A percentile compares a stretch with the other conserved stretches of the same genome.
Conservation (phyloP, 2,113 vertebrate species). For the Colossoma macropomum region DNA sequence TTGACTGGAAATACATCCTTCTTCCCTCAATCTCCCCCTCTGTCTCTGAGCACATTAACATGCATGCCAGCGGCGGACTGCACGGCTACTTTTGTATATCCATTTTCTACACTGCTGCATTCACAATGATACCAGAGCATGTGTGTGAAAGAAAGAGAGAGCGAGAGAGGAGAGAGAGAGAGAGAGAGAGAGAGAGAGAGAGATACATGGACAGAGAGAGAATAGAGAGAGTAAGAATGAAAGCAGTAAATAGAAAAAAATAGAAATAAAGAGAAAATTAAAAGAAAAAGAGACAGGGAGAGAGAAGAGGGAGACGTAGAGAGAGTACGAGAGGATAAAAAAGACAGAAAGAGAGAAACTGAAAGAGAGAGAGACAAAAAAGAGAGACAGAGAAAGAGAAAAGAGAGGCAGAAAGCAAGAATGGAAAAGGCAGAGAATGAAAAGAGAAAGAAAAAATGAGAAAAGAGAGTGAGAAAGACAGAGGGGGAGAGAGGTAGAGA, state of each 20-base stretch:
- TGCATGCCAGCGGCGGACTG: conserved; percentile 22
- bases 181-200: neutral
- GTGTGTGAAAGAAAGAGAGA: neutral
- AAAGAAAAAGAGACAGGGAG: neutral
- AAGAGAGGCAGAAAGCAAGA: too few relatives aligned
- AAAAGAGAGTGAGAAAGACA: neutral
- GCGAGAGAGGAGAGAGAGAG: neutral
- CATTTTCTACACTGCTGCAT: neutral
- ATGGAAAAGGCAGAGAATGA: too few relatives aligned
- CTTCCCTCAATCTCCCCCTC: neutral
- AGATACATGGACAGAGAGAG: neutral
- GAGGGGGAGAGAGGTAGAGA: too few relatives aligned
- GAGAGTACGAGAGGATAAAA: neutral
- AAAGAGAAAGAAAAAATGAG: too few relatives aligned
- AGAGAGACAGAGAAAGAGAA: too few relatives aligned
- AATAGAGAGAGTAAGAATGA: neutral
- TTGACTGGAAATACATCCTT: neutral
- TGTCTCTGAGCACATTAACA: conserved; percentile 9
- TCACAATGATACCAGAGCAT: neutral
- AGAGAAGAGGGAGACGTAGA: neutral
- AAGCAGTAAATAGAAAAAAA: neutral
- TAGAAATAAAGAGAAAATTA: neutral
- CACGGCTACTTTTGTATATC: conserved; percentile 13
- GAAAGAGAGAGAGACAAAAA: neutral
- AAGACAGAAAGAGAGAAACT: neutral